Evolutionary conservation across 2,113 vertebrate species (phyloP).

Genomic region (Bothrops jararaca): DNA sequence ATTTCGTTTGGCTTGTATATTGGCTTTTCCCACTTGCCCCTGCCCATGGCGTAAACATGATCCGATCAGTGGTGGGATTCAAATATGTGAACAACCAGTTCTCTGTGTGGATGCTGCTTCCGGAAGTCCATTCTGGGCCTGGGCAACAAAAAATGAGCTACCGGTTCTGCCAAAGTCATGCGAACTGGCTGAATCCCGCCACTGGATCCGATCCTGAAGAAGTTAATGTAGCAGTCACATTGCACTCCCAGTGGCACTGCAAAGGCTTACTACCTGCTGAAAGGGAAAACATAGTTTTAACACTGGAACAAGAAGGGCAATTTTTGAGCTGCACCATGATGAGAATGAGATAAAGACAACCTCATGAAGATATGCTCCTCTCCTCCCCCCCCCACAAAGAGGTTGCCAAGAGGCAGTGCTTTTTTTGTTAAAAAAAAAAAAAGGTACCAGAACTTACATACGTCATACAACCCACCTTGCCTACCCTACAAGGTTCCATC

Average conservation of each 20-base stretch:
- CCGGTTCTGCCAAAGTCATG: too few relatives aligned
- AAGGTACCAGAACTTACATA: too few relatives aligned
- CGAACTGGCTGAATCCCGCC: too few relatives aligned
- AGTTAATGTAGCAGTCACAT: not conserved
- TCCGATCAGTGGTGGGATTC: not conserved
- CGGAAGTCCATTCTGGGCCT: too few relatives aligned
- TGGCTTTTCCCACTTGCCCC: not conserved
- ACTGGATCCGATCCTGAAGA: not conserved
- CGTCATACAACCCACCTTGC: too few relatives aligned
- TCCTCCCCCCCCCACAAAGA: not conserved
- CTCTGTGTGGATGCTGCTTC: too few relatives aligned
- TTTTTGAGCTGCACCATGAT: not conserved
- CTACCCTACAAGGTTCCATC: too few relatives aligned
- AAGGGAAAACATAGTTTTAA: not conserved
- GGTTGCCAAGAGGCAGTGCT: not conserved
- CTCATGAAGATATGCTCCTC: not conserved
- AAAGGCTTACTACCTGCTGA: not conserved
- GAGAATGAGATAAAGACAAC: not conserved
- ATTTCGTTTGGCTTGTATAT: not conserved
- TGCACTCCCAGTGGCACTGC: not conserved
- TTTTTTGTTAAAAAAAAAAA: too few relatives aligned
- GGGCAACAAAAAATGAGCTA: too few relatives aligned
- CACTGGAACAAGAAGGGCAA: not conserved
- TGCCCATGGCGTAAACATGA: not conserved
- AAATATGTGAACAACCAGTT: too few relatives aligned